These are phyloP conservation scores for Aldrovandia affinis DNA, from an alignment of 2,797 vertebrate species.

Conservation along the genomic window DNA sequence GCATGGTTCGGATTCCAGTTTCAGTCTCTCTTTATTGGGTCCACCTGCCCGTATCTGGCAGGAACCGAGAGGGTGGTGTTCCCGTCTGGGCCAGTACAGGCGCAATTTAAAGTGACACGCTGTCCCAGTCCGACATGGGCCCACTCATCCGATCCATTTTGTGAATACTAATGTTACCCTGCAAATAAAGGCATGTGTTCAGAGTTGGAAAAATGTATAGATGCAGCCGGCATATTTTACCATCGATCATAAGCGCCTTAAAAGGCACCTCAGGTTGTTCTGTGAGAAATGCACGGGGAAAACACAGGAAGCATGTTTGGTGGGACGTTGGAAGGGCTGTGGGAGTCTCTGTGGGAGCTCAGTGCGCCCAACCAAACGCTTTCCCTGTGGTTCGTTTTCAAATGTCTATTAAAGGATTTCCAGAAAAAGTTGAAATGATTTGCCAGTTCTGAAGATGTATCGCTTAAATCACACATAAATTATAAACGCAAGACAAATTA, in stretches of 20 bases:
- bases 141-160: not conserved
- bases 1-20: conserved; percentile 42
- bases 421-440: not conserved
- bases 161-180: not conserved
- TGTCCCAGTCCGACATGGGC: conserved; percentile 31
- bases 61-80: conserved; percentile 2
- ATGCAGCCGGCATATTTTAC: not conserved
- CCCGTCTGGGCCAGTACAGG: conserved; percentile 17
- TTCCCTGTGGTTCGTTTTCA: no score
- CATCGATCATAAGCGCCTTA: not conserved
- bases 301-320: not conserved
- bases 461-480: no score
- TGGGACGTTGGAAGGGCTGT: no score
- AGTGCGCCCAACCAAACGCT: no score
- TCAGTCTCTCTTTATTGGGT: conserved; percentile 48
- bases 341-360: not conserved
- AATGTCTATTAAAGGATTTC: not conserved
- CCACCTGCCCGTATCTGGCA: conserved; percentile 47
- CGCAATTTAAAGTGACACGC: conserved; percentile 34
- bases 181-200: not conserved
- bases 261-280: not conserved
- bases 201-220: not conserved
- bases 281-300: not conserved
- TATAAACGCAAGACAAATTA: no score
- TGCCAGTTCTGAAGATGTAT: no score